These are phyloP conservation scores for Crotalus tigris DNA, from an alignment of 2,113 vertebrate genomes.

Conservation along the genomic window DNA sequence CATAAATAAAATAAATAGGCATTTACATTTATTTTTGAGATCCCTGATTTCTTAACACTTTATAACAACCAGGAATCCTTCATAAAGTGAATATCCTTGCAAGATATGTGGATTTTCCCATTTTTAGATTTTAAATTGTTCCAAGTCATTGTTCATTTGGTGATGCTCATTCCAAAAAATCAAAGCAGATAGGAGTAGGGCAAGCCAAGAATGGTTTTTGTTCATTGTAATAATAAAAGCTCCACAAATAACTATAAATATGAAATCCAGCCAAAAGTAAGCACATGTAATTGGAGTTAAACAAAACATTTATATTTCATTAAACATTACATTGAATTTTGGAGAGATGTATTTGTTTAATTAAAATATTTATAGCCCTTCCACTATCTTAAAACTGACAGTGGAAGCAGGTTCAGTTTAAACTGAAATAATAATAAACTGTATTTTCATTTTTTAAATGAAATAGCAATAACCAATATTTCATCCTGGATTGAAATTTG, in stretches of 20 bases:
- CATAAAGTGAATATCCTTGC: neutral
- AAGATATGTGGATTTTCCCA: neutral
- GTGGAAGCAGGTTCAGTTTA: neutral
- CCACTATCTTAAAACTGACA: neutral
- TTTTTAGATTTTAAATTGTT: neutral
- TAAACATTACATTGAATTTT: neutral
- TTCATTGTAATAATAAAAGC: neutral
- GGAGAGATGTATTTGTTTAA: neutral
- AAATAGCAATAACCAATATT: neutral
- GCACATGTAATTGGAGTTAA: neutral
- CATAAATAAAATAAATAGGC: constrained; percentile 22
- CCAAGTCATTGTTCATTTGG: neutral
- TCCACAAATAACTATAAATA: neutral
- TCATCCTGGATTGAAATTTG: neutral
- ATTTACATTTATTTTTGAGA: neutral
- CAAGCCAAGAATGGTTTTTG: neutral
- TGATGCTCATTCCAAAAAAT: neutral
- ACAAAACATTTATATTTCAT: neutral
- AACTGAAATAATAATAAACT: neutral
- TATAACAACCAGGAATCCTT: neutral
- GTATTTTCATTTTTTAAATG: neutral
- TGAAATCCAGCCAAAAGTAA: neutral
- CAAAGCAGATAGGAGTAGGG: too few relatives aligned
- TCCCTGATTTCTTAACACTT: neutral
- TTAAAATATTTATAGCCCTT: neutral